Evolutionary conservation across 2,888 invertebrate genomes (phyloP).

Genomic region (Drosophila merina): DNA sequence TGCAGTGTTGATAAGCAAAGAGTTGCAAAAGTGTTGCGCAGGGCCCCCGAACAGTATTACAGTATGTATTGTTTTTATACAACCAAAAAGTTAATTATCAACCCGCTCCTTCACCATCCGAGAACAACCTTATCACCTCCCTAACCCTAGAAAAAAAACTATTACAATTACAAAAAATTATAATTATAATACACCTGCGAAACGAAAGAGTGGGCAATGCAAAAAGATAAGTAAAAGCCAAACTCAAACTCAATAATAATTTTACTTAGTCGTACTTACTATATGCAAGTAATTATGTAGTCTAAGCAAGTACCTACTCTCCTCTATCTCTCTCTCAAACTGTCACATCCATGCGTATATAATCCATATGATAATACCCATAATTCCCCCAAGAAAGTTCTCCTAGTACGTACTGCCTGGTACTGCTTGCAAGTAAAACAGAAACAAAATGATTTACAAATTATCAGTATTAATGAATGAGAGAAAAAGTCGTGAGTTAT

Average conservation of each 20-base stretch:
- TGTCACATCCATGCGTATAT: slow-evolving; percentile 41
- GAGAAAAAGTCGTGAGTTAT: slow-evolving; percentile 48
- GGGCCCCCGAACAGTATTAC: slow-evolving; percentile 69
- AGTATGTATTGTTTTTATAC: slow-evolving; percentile 75
- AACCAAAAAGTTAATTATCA: slow-evolving; percentile 44
- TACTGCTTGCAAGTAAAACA: slow-evolving; percentile 58
- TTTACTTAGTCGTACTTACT: slow-evolving; percentile 61
- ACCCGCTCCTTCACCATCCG: slow-evolving; percentile 39
- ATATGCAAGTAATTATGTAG: slow-evolving; percentile 75
- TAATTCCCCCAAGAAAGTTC: slow-evolving; percentile 44
- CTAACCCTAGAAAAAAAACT: slow-evolving; percentile 10
- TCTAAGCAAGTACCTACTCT: slow-evolving; percentile 69
- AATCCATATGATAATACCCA: slow-evolving; percentile 33
- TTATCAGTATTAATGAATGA: slow-evolving; percentile 31
- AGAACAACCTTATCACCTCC: slow-evolving; percentile 29
- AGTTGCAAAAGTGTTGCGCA: slow-evolving; percentile 55
- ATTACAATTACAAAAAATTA: slow-evolving; percentile 28
- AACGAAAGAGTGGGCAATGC: slow-evolving; percentile 37
- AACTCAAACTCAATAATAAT: slow-evolving; percentile 67
- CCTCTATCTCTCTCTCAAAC: slow-evolving; percentile 31
- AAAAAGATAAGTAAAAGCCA: slow-evolving; percentile 74
- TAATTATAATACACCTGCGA: slow-evolving; percentile 26
- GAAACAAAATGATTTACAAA: slow-evolving; percentile 32
- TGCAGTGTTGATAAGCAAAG: slow-evolving; percentile 71
- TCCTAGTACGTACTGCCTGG: slow-evolving; percentile 71